These are phyloP conservation scores for Buathra laborator DNA, from an alignment of 2,888 invertebrate species.

Conservation along the genomic window DNA sequence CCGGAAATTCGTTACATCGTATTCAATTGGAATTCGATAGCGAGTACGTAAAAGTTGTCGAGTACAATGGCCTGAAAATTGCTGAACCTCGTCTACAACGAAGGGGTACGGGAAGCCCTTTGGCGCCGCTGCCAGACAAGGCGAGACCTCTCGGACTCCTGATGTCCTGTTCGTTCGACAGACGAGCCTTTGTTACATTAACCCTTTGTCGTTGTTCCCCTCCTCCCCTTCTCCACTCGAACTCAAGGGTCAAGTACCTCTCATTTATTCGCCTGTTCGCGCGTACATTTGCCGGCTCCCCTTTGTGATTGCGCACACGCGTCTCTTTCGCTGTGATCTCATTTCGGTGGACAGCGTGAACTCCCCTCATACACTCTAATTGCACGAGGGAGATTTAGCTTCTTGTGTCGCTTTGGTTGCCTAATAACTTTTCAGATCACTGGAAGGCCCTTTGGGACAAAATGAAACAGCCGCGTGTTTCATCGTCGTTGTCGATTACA, in stretches of 20 bases:
- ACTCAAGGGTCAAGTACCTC: conserved; percentile 56
- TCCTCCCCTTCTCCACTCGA: too few species aligned
- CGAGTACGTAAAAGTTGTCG: neutral
- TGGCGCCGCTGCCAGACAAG: neutral
- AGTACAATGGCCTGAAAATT: conserved; percentile 6
- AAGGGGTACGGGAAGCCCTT: conserved; percentile 7
- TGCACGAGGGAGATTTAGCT: conserved; percentile 19
- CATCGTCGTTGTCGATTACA: conserved; percentile 72
- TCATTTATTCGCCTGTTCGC: conserved; percentile 16
- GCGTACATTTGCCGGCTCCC: neutral
- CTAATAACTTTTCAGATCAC: conserved; percentile 61
- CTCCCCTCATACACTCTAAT: conserved; percentile 25
- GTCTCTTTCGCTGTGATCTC: neutral
- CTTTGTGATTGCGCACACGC: neutral
- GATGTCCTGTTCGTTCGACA: conserved; percentile 64
- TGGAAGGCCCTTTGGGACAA: conserved; percentile 72
- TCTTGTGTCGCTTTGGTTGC: conserved; percentile 43
- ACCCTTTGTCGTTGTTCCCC: conserved; percentile 72
- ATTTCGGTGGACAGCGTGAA: neutral
- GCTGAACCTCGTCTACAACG: conserved; percentile 5
- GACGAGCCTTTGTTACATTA: conserved; percentile 75
- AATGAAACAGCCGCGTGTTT: conserved; percentile 53
- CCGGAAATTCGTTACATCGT: neutral
- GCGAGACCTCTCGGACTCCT: conserved; percentile 44
- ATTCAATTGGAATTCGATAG: neutral